These are phyloP conservation scores for Tenthredo notha DNA, from an alignment of 2,888 invertebrate genomes.

Conservation along the genomic window DNA sequence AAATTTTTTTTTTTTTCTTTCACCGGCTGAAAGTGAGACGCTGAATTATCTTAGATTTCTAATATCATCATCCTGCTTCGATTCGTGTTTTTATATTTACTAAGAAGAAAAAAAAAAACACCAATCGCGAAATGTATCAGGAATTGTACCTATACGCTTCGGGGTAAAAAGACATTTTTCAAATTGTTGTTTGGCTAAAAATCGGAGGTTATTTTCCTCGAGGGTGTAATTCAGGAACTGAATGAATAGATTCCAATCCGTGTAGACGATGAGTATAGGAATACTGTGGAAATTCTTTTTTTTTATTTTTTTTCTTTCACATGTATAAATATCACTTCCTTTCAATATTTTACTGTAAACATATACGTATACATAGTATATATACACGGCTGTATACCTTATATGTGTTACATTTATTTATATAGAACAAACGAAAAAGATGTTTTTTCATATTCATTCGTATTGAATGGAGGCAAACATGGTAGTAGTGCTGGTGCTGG, in stretches of 20 bases:
- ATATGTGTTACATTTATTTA: neutral
- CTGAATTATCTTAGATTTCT: neutral
- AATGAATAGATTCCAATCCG: neutral
- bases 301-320: neutral
- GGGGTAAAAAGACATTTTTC: neutral
- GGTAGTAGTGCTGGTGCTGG: no score
- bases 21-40: no score
- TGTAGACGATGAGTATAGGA: neutral
- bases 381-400: neutral
- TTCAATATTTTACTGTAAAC: neutral
- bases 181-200: neutral
- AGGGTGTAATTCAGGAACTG: neutral
- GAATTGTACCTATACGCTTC: neutral
- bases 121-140: neutral
- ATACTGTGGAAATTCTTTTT: neutral
- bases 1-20: no score
- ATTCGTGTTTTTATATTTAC: neutral
- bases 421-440: neutral
- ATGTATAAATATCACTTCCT: neutral
- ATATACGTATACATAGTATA: neutral
- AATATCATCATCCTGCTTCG: neutral
- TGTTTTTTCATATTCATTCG: neutral
- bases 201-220: neutral
- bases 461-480: neutral
- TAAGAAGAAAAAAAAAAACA: no score